Evolutionary conservation across 2,888 invertebrate genomes (phyloP).

Genomic region (Caenorhabditis sp.): DNA sequence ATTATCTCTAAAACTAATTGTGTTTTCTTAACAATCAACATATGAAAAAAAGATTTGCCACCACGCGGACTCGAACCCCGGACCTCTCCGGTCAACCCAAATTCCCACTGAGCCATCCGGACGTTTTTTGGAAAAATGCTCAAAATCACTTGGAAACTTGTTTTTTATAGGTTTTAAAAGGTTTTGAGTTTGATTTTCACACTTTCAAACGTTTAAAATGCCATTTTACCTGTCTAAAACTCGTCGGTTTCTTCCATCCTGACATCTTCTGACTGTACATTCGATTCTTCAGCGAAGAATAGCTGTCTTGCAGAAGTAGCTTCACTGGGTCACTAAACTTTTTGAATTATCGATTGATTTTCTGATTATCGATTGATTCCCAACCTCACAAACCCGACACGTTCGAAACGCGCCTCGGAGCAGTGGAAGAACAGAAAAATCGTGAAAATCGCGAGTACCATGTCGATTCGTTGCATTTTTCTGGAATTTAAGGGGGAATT

Average conservation of each 20-base stretch:
- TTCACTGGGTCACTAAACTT: constrained; percentile 69
- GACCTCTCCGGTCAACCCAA: no score
- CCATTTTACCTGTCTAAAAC: constrained; percentile 61
- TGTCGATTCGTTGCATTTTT: constrained; percentile 31
- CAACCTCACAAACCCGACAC: constrained; percentile 60
- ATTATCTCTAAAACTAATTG: no score
- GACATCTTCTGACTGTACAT: constrained; percentile 59
- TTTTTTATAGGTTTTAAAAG: no score
- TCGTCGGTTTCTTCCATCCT: constrained; percentile 58
- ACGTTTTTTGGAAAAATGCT: background rate
- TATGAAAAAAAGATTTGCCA: no score
- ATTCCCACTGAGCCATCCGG: no score
- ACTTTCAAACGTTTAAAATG: background rate
- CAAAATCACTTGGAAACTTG: background rate
- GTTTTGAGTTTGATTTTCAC: no score
- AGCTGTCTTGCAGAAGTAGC: constrained; percentile 69
- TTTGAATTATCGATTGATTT: background rate
- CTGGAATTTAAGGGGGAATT: no score
- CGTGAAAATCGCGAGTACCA: constrained; percentile 39
- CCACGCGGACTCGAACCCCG: no score
- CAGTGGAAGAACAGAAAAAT: constrained; percentile 17
- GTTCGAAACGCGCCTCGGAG: constrained; percentile 51
- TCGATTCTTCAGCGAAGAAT: constrained; percentile 70
- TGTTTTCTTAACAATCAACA: no score
- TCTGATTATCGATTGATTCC: background rate